These are phyloP conservation scores for Keiferia lycopersicella DNA, from an alignment of 2,888 invertebrate genomes.

Conservation along the genomic window DNA sequence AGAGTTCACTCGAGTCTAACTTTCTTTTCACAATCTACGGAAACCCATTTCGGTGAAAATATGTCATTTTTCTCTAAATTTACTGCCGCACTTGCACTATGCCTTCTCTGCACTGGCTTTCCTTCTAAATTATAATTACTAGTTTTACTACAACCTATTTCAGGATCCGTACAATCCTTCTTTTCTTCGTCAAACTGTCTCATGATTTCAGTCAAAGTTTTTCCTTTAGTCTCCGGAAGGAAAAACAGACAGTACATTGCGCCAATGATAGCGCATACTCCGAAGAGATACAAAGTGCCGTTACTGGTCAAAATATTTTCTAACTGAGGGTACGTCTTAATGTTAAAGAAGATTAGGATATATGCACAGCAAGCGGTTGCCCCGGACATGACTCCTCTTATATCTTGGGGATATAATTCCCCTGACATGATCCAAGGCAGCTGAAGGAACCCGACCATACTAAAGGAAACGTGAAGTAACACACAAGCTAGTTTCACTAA, in stretches of 20 bases:
- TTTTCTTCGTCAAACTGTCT: conserved; percentile 78
- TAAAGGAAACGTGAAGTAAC: conserved; percentile 85
- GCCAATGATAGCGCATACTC: conserved; percentile 81
- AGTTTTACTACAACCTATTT: conserved; percentile 51
- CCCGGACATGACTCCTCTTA: conserved; percentile 86
- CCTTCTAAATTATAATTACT: conserved; percentile 46
- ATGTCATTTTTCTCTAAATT: conserved; percentile 64
- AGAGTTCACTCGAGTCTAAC: conserved; percentile 25
- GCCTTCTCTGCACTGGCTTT: conserved; percentile 64
- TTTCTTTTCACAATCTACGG: conserved; percentile 48
- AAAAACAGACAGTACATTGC: conserved; percentile 82
- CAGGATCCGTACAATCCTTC: conserved; percentile 58
- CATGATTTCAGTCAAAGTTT: conserved; percentile 85
- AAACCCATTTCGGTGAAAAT: conserved; percentile 52
- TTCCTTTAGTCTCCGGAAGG: conserved; percentile 86
- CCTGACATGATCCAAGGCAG: conserved; percentile 89
- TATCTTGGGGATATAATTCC: conserved; percentile 85
- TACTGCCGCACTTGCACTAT: conserved; percentile 67
- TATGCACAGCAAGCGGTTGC: conserved; percentile 86
- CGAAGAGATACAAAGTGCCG: conserved; percentile 84
- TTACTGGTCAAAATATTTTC: conserved; percentile 80
- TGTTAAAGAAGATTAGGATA: conserved; percentile 85
- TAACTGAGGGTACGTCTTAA: conserved; percentile 86
- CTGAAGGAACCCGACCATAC: conserved; percentile 88
- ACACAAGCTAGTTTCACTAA: conserved; percentile 81